Evolutionary conservation across 2,113 vertebrate species (phyloP), one percentile per base, ranked within the genome.

Genomic region (Sorex fumeus): DNA sequence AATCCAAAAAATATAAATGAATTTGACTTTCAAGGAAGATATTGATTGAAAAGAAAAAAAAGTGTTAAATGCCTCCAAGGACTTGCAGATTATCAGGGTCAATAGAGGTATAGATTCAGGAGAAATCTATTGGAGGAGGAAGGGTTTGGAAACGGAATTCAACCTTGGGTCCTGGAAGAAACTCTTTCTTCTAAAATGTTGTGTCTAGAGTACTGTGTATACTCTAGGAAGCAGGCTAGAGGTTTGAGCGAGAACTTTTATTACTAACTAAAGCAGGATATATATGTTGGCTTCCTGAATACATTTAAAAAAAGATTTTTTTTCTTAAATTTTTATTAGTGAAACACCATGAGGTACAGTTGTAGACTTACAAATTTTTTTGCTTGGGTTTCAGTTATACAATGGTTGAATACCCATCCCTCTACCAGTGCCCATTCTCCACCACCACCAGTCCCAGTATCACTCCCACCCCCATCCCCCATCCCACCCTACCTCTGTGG

Each of bases 1-100:
- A 85, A 78, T 4, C 21, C 15, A 82, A 57, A 6, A 67, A 87
- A 40, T 67, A 16, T 79, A 82, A 85, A 82, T 85, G 43, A 79
- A 12, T 83, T 82, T 78, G 12, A 60, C 66, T 19, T 12, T 85
- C 11, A 53, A 84, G 3, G 72, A 71, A 87, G 89, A n/a, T 30
- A 47, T 84, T 36, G 88, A 83, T 9, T 0, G 50, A 79, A 45
- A 53, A 78, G 32, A 34, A 43, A 12, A 79, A 78, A 76, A 30
- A 53, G 72, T 85, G 36, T 91, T 36, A 57, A 13, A 69, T n/a
- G 67, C 19, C 30, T 84, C n/a, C 45, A 21, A 67, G 5, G 25
- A 74, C 15, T 30, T 83, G 12, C n/a, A 28, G 15, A 53, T 82
- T 60, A 57, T 8, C 25, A 21, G 5, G 1, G 2, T 47, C 18